These are phyloP conservation scores for mouse (Mus musculus) DNA, from an alignment of 2,113 vertebrate genomes.

Conservation along the genomic window GRCm39 chr12:51935001-51935500, in stretches of 20 bases:
- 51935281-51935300: neutral
- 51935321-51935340: neutral
- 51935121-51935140: conserved; percentile 22
- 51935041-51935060: conserved; percentile 96
- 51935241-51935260: neutral
- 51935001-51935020: conserved; percentile 96
- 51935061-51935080: conserved; percentile 60
- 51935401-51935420: neutral
- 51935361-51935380: neutral
- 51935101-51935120: conserved; percentile 5
- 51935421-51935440: neutral
- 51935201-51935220: neutral
- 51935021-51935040: conserved; percentile 96
- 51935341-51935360: neutral
- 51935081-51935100: neutral
- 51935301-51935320: neutral
- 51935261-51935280: neutral
- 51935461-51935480: neutral
- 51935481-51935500: neutral
- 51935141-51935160: conserved; percentile 25
- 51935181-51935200: conserved; percentile 39
- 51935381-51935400: neutral
- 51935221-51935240: conserved; percentile 25
- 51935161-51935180: conserved; percentile 27
- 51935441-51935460: neutral